phyloP scores from a whole-genome alignment of 2,113 vertebrate genomes.

The Damaliscus lunatus region DNA sequence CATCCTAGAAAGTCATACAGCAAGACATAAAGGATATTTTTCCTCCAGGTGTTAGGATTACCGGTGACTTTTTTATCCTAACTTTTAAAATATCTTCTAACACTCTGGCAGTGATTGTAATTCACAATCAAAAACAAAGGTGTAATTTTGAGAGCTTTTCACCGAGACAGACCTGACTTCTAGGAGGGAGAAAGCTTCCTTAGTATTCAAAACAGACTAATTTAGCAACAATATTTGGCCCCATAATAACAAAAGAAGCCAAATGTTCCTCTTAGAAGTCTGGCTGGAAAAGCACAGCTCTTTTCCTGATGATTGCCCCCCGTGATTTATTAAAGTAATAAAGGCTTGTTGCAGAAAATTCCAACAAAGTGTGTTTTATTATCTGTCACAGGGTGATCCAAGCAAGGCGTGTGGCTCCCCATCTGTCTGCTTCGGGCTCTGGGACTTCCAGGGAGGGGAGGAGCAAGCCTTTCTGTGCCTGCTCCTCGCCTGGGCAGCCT shows the following conservation, averaged over 20 bases:
- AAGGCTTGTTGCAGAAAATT: slow-evolving; percentile 28
- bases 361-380: slow-evolving; percentile 28
- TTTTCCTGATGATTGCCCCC: neutral
- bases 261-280: neutral
- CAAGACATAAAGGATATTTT: rapidly evolving
- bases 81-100: neutral
- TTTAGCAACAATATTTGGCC: neutral
- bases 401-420: neutral
- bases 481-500: neutral
- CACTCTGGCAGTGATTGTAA: neutral
- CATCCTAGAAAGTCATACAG: neutral
- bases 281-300: neutral
- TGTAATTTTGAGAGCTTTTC: neutral
- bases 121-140: neutral
- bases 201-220: neutral
- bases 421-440: slow-evolving; percentile 20
- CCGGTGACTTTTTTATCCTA: neutral
- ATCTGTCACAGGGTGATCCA: neutral
- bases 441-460: neutral
- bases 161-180: neutral
- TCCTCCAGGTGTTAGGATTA: neutral
- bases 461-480: neutral
- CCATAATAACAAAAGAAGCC: neutral
- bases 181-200: neutral
- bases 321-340: slow-evolving; percentile 10